Conservation (phyloP, 2,797 vertebrate genomes). For the Gymnoscopelus microlampas region DNA sequence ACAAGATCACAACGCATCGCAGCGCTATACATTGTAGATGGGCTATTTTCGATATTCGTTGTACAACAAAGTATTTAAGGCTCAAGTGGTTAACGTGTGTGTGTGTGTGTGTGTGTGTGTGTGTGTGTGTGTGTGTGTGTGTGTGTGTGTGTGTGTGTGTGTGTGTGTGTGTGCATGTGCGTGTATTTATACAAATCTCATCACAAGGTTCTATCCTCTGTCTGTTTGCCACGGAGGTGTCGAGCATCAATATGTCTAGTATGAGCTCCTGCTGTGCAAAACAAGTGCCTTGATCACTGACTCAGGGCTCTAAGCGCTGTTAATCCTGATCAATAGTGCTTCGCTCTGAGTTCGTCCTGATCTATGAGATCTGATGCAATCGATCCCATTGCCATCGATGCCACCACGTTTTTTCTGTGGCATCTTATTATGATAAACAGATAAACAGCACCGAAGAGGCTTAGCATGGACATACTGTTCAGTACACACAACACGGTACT, state of each 20-base stretch:
- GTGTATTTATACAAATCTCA: background rate
- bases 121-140: constrained; percentile 45
- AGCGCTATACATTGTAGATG: background rate
- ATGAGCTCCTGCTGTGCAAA: constrained; percentile 23
- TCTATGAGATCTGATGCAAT: constrained; percentile 38
- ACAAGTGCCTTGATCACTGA: constrained; percentile 40
- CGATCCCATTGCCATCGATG: constrained; percentile 29
- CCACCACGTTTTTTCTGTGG: background rate
- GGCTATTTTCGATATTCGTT: no score
- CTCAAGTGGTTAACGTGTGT: background rate
- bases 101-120: constrained; percentile 8
- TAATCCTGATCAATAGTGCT: constrained; percentile 41
- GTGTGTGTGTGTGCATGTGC: background rate
- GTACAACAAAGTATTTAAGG: no score
- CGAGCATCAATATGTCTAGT: constrained; percentile 36
- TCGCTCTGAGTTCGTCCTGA: constrained; percentile 28
- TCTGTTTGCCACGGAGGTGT: constrained; percentile 11
- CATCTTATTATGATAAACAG: background rate
- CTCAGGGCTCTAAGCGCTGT: constrained; percentile 31
- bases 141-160: background rate
- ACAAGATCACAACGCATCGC: background rate
- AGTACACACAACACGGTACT: background rate
- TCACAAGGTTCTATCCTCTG: constrained; percentile 7
- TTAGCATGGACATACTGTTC: background rate
- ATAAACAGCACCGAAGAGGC: background rate